Base-by-base conservation (phyloP, 2,888 invertebrate genomes). In the Hydraecia micacea region DNA sequence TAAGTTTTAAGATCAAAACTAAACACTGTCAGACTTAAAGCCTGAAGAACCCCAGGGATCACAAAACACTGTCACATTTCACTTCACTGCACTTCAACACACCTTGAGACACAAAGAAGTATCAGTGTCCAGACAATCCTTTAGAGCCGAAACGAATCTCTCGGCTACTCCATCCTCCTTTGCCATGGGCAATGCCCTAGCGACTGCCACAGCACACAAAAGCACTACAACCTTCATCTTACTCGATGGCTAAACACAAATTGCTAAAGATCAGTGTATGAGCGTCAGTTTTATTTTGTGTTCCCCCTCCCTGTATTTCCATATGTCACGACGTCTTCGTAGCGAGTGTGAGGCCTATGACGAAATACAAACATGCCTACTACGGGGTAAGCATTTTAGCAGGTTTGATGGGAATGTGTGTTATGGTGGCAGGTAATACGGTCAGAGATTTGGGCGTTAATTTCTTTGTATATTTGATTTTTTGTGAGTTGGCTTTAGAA, bases 61-160 rank as follows among this genome's bases (percentile, higher is more conserved):
- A 92, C 91, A 87, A 79, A 81, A 70, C 88, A 87, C 87, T 87
- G 74, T 83, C 90, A 91, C 92, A 83, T 28, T 88, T 80, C 87
- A 87, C 88, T 85, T 87, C 95, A 96, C 95, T 93, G 88, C 93
- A 95, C 70, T 70, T 70, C 96, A 97, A 95, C 96, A 97, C 97
- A 98, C 98, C 97, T 98, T 98, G 86, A 98, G 94, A 92, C 98
- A 98, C 93, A 98, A 95, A 90, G 97, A 96, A 91, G 98, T 97
- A 89, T 98, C 97, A 84, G 97, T 97, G 84, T 97, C 97, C 90
- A 98, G 97, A 94, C 98, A 98, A 91, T 98, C 98, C 94, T 97
- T 97, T 82, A 98, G 89, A 13, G 94, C 91, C 9, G 95, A 94
- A 79, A 96, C 91, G 91, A 97, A 95, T 80, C 92, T 93, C 80